phyloP scores from a whole-genome alignment of 2,888 invertebrate genomes.

The Eupithecia exiguata region DNA sequence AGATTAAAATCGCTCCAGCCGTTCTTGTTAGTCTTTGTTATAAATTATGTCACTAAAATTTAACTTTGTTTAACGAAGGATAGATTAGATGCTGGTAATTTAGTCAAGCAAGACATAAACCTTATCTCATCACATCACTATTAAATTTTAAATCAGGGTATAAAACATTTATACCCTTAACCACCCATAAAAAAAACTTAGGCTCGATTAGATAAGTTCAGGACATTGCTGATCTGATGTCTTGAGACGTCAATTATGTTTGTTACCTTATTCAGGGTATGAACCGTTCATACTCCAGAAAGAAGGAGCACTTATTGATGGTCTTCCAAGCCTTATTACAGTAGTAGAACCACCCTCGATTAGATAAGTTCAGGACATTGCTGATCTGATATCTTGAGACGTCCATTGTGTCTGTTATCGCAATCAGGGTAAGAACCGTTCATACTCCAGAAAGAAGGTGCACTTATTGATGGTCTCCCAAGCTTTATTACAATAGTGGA shows the following conservation, averaged over 20 bases:
- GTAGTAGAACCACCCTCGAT: slow-evolving; percentile 93
- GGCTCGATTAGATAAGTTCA: too few species aligned
- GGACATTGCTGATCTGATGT: too few species aligned
- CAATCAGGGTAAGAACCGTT: slow-evolving; percentile 87
- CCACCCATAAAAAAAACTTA: too few species aligned
- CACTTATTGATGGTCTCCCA: slow-evolving; percentile 94
- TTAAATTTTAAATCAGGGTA: background rate
- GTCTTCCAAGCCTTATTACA: slow-evolving; percentile 93
- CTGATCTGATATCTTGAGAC: slow-evolving; percentile 87
- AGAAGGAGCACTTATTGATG: slow-evolving; percentile 92
- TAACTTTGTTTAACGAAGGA: too few species aligned
- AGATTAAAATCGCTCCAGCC: too few species aligned
- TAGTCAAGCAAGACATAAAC: background rate
- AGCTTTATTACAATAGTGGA: slow-evolving; percentile 91
- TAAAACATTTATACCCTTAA: too few species aligned
- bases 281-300: slow-evolving; percentile 92
- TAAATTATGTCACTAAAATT: too few species aligned
- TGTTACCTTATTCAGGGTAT: slow-evolving; percentile 80
- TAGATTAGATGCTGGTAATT: background rate
- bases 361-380: slow-evolving; percentile 87
- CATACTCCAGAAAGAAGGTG: slow-evolving; percentile 92
- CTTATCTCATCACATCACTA: background rate
- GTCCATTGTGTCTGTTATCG: background rate
- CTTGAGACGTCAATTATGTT: too few species aligned
- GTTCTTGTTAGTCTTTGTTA: too few species aligned